Conservation (phyloP, 2,888 invertebrate genomes). For the Serrognathus titanus region DNA sequence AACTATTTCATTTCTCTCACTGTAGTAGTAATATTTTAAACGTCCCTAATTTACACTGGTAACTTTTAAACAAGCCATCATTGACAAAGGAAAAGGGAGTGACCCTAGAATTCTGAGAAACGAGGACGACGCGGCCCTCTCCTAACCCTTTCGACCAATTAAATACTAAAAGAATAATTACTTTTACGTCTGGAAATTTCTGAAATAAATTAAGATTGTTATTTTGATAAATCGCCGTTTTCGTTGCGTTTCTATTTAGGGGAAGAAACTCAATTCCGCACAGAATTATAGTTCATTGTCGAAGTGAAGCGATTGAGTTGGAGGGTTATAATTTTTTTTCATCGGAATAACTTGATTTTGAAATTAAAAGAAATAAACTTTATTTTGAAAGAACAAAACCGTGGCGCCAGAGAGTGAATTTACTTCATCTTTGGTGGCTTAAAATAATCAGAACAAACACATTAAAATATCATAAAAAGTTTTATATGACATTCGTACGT, state of each 20-base stretch:
- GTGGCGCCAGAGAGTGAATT: too few species aligned
- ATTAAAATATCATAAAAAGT: too few species aligned
- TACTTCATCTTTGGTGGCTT: too few species aligned
- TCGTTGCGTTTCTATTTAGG: background rate
- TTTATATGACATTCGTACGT: too few species aligned
- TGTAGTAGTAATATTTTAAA: conserved; percentile 25
- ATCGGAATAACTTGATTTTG: too few species aligned
- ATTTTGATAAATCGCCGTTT: background rate
- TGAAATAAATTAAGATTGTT: conserved; percentile 17
- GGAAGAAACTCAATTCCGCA: background rate
- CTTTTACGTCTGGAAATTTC: conserved; percentile 11
- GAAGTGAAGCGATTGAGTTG: too few species aligned
- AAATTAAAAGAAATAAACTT: too few species aligned
- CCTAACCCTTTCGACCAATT: conserved; percentile 19
- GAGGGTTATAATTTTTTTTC: too few species aligned
- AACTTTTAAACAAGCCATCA: conserved; percentile 25
- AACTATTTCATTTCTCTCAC: too few species aligned
- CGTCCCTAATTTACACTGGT: conserved; percentile 27
- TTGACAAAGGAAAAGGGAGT: conserved; percentile 20
- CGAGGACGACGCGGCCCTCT: background rate
- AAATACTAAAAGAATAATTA: conserved; percentile 22
- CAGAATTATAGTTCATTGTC: too few species aligned
- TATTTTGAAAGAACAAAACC: too few species aligned
- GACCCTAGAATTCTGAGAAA: conserved; percentile 5
- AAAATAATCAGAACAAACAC: too few species aligned